Conservation (phyloP, 2,797 vertebrate genomes). For the Chloroceryle amazona region DNA sequence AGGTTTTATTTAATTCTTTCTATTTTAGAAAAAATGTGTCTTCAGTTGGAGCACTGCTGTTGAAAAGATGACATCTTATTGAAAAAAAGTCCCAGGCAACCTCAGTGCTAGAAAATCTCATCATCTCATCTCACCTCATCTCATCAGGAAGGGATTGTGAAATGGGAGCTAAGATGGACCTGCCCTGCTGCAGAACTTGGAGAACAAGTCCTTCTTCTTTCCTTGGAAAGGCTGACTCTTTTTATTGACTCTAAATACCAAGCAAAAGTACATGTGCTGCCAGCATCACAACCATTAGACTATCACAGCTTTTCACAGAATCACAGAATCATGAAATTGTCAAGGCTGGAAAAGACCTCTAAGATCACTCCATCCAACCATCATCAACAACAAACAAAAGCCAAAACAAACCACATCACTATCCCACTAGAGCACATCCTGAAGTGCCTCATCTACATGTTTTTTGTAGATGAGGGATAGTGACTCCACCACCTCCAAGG, state of each 20-base stretch:
- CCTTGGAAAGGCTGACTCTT: background rate
- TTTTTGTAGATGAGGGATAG: too few species aligned
- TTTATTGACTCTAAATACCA: background rate
- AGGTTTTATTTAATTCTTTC: background rate
- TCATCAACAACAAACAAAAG: too few species aligned
- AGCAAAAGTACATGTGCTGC: background rate
- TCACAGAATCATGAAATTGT: too few species aligned
- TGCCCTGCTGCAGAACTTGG: background rate
- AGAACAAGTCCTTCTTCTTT: background rate
- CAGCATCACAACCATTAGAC: background rate
- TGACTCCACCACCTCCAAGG: too few species aligned
- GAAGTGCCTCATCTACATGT: too few species aligned
- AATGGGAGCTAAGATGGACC: background rate
- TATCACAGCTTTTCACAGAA: background rate
- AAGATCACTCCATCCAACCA: too few species aligned
- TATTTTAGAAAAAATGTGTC: background rate
- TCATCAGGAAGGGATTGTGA: background rate
- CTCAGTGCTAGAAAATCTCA: background rate
- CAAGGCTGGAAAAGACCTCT: too few species aligned
- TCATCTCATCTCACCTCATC: background rate
- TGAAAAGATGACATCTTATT: background rate
- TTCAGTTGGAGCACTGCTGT: background rate
- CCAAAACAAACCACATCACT: too few species aligned
- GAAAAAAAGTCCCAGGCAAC: background rate
- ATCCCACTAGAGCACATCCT: too few species aligned